Evolutionary conservation across 1,140 invertebrate genomes (phyloP).

Genomic region (Chymomyza costata): DNA sequence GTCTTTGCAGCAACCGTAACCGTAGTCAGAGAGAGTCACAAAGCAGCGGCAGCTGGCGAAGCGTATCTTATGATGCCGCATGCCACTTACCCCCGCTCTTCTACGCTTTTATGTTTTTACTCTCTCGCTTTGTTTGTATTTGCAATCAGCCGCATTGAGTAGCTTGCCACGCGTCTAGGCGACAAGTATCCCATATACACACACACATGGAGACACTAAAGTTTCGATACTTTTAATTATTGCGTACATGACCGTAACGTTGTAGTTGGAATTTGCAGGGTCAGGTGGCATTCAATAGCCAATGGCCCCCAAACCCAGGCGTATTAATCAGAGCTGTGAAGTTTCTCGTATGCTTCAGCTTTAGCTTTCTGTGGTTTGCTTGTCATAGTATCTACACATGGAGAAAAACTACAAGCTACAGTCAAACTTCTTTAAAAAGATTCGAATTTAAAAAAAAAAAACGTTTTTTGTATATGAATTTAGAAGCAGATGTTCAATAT

Average conservation of each 20-base stretch:
- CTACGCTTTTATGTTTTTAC: too few relatives aligned
- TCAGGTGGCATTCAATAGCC: slow-evolving; percentile 5
- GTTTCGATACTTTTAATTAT: slow-evolving; percentile 73
- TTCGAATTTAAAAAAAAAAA: too few relatives aligned
- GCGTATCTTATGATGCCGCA: too few relatives aligned
- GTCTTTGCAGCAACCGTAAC: too few relatives aligned
- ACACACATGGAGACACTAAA: slow-evolving; percentile 33
- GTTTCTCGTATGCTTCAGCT: too few relatives aligned
- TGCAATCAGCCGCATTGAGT: slow-evolving; percentile 63
- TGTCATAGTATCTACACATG: too few relatives aligned
- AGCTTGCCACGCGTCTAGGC: slow-evolving; percentile 50
- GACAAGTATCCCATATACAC: slow-evolving; percentile 53
- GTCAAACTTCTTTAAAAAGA: too few relatives aligned
- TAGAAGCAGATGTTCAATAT: too few relatives aligned
- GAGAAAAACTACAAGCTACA: too few relatives aligned
- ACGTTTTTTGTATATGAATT: too few relatives aligned
- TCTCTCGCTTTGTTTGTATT: slow-evolving; percentile 34
- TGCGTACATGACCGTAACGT: slow-evolving; percentile 71
- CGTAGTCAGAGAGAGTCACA: not conserved
- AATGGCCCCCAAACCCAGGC: slow-evolving; percentile 23
- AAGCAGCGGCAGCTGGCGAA: not conserved
- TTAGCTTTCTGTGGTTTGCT: too few relatives aligned
- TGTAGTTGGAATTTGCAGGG: slow-evolving; percentile 61
- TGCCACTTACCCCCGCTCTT: not conserved
- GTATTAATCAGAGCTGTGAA: too few relatives aligned